Evolutionary conservation across 2,113 vertebrate genomes (phyloP).

Genomic region (Dromiciops gliroides): DNA sequence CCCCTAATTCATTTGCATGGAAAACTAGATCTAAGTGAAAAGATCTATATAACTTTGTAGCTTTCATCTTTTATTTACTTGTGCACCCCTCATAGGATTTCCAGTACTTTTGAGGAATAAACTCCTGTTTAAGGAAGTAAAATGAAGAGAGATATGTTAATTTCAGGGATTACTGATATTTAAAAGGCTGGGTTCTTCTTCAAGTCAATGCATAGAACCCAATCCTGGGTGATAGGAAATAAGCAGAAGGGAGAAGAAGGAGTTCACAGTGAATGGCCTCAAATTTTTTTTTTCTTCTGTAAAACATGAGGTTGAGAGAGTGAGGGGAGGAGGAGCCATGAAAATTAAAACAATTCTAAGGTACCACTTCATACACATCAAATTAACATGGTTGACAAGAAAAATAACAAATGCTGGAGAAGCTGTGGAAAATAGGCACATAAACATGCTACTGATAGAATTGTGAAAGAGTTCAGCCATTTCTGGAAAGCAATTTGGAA

Average conservation of each 20-base stretch:
- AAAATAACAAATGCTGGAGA: not conserved
- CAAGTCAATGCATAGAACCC: not conserved
- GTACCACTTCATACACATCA: not conserved
- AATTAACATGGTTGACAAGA: not conserved
- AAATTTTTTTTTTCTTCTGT: not conserved
- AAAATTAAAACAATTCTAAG: not conserved
- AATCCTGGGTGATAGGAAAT: not conserved
- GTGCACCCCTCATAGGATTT: not conserved
- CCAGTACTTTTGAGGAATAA: not conserved
- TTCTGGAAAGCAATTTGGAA: not conserved
- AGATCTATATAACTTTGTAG: too few relatives aligned
- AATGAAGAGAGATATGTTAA: not conserved
- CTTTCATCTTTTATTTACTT: not conserved
- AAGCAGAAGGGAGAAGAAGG: not conserved
- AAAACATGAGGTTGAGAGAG: not conserved
- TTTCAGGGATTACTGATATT: not conserved
- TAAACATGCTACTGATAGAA: not conserved
- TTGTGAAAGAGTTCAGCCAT: not conserved
- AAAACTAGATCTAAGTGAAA: too few relatives aligned
- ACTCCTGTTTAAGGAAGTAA: not conserved
- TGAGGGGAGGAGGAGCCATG: not conserved
- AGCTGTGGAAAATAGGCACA: not conserved
- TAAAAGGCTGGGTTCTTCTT: not conserved
- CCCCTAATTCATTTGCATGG: too few relatives aligned
- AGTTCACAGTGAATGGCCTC: not conserved